Conservation (phyloP, 2,888 invertebrate species). For the Pharmacophagus antenor region DNA sequence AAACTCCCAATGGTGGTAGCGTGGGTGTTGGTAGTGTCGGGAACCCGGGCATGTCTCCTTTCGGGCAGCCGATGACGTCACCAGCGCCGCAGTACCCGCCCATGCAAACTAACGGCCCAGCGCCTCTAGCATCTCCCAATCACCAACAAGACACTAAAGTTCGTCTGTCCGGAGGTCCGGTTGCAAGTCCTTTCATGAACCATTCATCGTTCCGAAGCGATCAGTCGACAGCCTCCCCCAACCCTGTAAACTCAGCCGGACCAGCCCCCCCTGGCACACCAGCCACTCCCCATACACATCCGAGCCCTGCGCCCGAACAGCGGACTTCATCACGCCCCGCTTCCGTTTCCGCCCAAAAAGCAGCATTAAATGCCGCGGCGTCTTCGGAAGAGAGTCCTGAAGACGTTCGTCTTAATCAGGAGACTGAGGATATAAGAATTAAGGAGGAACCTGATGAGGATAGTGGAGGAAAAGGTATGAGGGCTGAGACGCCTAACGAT, state of each 20-base stretch:
- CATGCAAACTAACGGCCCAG: conserved; percentile 83
- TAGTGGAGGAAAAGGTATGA: conserved; percentile 82
- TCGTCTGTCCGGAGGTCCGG: conserved; percentile 70
- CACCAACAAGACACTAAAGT: conserved; percentile 83
- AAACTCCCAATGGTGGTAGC: conserved; percentile 79
- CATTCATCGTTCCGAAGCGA: conserved; percentile 54
- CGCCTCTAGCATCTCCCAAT: conserved; percentile 73
- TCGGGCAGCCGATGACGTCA: conserved; percentile 83
- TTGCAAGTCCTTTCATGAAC: conserved; percentile 81
- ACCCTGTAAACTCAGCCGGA: conserved; percentile 58
- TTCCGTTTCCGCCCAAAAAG: conserved; percentile 85
- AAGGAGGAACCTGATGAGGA: conserved; percentile 84
- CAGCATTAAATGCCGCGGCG: conserved; percentile 85
- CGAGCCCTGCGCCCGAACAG: conserved; percentile 50
- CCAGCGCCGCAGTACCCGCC: conserved; percentile 79
- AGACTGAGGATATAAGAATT: conserved; percentile 84
- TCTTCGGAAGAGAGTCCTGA: conserved; percentile 82
- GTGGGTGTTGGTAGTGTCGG: conserved; percentile 72
- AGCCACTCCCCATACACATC: conserved; percentile 72
- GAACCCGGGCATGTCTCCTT: conserved; percentile 87
- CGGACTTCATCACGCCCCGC: conserved; percentile 37
- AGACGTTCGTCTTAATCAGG: conserved; percentile 66
- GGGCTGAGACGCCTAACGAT: conserved; percentile 83
- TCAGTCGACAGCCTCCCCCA: conserved; percentile 72
- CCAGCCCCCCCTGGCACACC: conserved; percentile 71